Conservation (phyloP, 2,113 vertebrate genomes). For the Cathartes aura region DNA sequence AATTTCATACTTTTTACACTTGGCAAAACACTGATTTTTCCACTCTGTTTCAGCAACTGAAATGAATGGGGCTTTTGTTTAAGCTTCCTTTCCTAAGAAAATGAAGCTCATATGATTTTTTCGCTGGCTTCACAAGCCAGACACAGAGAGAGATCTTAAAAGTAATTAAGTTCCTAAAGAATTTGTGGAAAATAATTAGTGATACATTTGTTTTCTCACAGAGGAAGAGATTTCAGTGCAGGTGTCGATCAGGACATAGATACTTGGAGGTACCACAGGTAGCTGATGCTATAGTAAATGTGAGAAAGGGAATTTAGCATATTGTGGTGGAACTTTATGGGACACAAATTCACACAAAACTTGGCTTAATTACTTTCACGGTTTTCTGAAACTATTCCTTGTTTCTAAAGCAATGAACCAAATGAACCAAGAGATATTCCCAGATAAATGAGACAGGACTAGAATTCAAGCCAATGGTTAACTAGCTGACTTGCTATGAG, state of each 20-base stretch:
- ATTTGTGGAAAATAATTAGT: not conserved
- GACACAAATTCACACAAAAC: not conserved
- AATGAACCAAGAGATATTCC: not conserved
- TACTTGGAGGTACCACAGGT: not conserved
- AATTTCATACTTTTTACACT: not conserved
- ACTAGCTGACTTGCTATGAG: not conserved
- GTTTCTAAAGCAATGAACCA: not conserved
- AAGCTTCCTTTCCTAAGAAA: not conserved
- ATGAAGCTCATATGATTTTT: not conserved
- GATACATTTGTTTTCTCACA: not conserved
- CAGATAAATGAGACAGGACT: not conserved
- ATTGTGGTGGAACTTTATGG: not conserved
- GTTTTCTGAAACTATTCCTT: not conserved
- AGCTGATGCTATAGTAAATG: not conserved
- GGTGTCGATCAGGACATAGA: not conserved
- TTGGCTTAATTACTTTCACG: not conserved
- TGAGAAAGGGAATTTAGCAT: not conserved
- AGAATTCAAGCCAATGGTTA: not conserved
- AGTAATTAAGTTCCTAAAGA: not conserved
- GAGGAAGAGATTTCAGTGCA: not conserved
- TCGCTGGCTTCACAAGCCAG: not conserved
- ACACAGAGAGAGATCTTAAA: not conserved
- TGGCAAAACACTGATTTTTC: not conserved
- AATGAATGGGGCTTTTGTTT: not conserved
- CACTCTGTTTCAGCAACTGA: not conserved